Base-by-base conservation (phyloP, 2,888 invertebrate genomes). In the Acronicta aceris region DNA sequence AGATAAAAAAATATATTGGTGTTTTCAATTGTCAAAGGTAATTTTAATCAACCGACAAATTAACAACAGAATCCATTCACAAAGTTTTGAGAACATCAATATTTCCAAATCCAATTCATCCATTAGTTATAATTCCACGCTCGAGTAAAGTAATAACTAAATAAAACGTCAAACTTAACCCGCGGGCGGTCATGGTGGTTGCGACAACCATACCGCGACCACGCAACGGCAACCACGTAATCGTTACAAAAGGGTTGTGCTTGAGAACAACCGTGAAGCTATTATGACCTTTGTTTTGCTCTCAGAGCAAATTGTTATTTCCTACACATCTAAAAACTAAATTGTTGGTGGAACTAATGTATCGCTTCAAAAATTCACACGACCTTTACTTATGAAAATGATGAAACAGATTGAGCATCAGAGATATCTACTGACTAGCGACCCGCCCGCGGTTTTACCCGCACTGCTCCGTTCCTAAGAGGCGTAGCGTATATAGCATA, bases 211-310 rank as follows among this genome's bases (percentile, higher is more conserved):
- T 15, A 49, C 53, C 55, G 45, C 60, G 53, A 27, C 38, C 40
- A 33, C 33, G 33, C 36, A 49, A 30, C 51, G 16, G 59, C 57
- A 62, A 62, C 62, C 60, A 54, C 61, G 59, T 16, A 71, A 71
- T 62, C 59, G 54, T 8, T 54, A 51, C 67, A 54, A 67, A 71
- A 60, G 57, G 72, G 59, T 67, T 71, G n/a, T n/a, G n/a, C n/a
- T n/a, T n/a, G 63, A 56, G 56, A 71, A 15, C 42, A 55, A 71
- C 59, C 63, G 63, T 36, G 52, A 52, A 42, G 15, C 12, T 33
- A 33, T 36, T 36, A 21, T 60, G 67, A 67, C 71, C 71, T 71
- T 66, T 59, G 52, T 30, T 41, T 57, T 42, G 33, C 33, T 33
- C 12, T 38, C 38, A 38, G n/a, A 38, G 38, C n/a, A 38, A 38